Conservation (phyloP, 2,888 invertebrate species). For the Lasioglossum figueresi region DNA sequence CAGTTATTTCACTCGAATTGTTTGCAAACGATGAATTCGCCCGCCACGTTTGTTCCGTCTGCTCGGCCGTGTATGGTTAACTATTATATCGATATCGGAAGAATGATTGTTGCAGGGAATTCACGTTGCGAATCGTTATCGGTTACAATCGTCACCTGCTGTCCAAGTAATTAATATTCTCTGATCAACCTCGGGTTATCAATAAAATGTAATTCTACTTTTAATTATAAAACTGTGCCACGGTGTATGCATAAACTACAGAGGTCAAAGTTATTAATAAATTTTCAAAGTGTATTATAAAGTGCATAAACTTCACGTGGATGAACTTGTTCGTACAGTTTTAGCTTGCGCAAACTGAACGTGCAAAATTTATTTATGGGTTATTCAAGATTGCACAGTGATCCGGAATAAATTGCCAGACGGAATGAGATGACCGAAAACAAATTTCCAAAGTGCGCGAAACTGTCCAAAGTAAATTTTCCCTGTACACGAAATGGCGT, state of each 20-base stretch:
- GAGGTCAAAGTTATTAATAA: not conserved
- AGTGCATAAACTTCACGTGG: not conserved
- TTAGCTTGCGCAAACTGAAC: not conserved
- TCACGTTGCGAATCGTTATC: not conserved
- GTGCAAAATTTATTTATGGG: not conserved
- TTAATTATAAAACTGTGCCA: not conserved
- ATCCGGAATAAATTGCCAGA: not conserved
- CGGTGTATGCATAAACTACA: not conserved
- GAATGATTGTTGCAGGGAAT: not conserved
- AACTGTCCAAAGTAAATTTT: no score
- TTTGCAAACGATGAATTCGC: slow-evolving; percentile 1
- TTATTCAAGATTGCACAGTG: not conserved
- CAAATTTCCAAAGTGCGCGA: not conserved
- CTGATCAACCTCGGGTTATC: not conserved
- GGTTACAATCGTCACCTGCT: no score
- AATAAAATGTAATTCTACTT: not conserved
- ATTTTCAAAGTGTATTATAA: not conserved
- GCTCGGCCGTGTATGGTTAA: not conserved
- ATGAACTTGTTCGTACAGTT: not conserved
- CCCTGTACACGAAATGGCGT: not conserved
- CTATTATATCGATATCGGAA: not conserved
- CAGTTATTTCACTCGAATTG: slow-evolving; percentile 8
- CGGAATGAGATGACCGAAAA: not conserved
- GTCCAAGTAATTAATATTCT: not conserved
- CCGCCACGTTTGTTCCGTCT: not conserved